A percentile compares a stretch with the other conserved stretches of the same genome.
These are phyloP conservation scores for Zaprionus lineosus DNA, from an alignment of 2,888 invertebrate species.

Conservation along the genomic window DNA sequence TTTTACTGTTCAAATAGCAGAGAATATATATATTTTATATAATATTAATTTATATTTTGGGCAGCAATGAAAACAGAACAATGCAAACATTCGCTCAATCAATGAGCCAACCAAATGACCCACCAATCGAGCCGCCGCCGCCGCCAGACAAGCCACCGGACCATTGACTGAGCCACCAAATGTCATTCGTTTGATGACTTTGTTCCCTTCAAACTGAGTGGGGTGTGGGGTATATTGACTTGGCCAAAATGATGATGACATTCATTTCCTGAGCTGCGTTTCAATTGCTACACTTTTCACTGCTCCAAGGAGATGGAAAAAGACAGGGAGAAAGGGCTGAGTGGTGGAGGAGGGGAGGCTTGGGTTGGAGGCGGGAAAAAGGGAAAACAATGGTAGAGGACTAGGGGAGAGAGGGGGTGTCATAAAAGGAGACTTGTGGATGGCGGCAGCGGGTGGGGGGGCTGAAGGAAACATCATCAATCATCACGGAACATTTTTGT, in stretches of 20 bases:
- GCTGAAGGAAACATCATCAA: slow-evolving; percentile 61
- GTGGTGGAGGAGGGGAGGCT: no score
- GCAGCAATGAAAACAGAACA: slow-evolving; percentile 22
- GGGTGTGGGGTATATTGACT: neutral
- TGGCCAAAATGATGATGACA: slow-evolving; percentile 40
- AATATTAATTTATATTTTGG: slow-evolving; percentile 59
- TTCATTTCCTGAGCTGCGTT: slow-evolving; percentile 55
- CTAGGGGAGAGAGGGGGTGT: no score
- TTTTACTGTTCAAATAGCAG: slow-evolving; percentile 51
- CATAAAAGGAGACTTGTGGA: no score
- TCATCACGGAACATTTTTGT: slow-evolving; percentile 54
- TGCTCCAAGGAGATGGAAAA: no score
- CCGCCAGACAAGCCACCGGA: slow-evolving; percentile 21
- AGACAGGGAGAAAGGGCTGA: no score
- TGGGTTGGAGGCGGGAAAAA: no score
- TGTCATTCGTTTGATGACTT: slow-evolving; percentile 55
- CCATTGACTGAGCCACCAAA: slow-evolving; percentile 16
- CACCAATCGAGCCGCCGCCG: slow-evolving; percentile 12
- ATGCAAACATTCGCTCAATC: slow-evolving; percentile 38
- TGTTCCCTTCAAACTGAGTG: slow-evolving; percentile 11
- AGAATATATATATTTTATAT: slow-evolving; percentile 43
- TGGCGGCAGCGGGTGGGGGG: no score
- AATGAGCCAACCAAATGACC: slow-evolving; percentile 32
- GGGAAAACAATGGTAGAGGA: no score
- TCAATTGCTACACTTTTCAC: slow-evolving; percentile 50